A percentile compares a stretch with the other conserved stretches of the same genome.
Evolutionary conservation across 2,888 invertebrate genomes (phyloP).

Genomic region (Amblyteles armatorius): DNA sequence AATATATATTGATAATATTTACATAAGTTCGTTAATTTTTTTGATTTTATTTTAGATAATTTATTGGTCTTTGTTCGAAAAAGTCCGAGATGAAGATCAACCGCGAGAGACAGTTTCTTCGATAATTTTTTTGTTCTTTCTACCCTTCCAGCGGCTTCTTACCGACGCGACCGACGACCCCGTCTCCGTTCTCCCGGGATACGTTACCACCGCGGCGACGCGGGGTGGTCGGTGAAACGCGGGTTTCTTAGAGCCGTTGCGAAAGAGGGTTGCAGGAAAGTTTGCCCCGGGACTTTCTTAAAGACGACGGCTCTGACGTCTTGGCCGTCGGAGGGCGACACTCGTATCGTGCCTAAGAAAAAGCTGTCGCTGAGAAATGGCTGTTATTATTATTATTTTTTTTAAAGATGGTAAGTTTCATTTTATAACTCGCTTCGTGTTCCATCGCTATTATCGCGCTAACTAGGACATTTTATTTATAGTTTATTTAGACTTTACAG

Average conservation of each 20-base stretch:
- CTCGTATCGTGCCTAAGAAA: constrained; percentile 73
- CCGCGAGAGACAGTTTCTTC: neutral
- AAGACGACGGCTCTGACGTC: constrained; percentile 79
- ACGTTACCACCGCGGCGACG: constrained; percentile 78
- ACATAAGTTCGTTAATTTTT: neutral
- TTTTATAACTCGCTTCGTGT: neutral
- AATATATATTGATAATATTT: neutral
- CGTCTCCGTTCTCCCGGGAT: constrained; percentile 74
- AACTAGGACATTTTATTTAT: neutral
- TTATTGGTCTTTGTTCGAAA: neutral
- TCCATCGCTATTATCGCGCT: neutral
- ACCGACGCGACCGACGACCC: constrained; percentile 80
- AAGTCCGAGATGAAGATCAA: neutral
- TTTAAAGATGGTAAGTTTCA: neutral
- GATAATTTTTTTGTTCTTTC: constrained; percentile 58
- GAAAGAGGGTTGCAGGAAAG: constrained; percentile 80
- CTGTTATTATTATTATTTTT: neutral
- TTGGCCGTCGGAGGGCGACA: constrained; percentile 83
- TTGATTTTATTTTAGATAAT: neutral
- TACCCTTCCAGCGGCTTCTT: constrained; percentile 66
- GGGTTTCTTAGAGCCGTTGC: constrained; percentile 77
- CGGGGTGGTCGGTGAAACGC: constrained; percentile 71
- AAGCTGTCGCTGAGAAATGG: constrained; percentile 53
- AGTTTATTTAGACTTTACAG: neutral
- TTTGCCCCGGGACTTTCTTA: constrained; percentile 80